Evolutionary conservation across 2,113 vertebrate genomes (phyloP).

Genomic region (Tyto alba): DNA sequence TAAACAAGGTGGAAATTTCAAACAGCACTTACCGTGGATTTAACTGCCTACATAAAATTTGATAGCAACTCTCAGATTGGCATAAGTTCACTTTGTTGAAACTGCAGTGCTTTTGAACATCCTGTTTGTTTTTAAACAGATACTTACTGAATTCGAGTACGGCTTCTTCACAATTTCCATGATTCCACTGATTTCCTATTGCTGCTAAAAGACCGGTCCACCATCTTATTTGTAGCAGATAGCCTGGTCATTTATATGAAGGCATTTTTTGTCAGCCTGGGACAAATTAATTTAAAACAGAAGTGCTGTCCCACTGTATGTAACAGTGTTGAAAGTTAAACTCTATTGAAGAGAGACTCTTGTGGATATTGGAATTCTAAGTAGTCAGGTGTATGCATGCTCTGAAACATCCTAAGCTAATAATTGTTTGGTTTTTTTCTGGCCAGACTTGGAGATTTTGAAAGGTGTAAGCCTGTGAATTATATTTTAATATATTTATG

Average conservation of each 20-base stretch:
- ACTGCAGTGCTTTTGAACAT: not conserved
- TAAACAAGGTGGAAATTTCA: constrained; percentile 2
- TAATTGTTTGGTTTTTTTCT: not conserved
- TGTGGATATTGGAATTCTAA: not conserved
- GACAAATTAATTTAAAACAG: not conserved
- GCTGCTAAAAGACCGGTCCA: not conserved
- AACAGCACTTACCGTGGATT: not conserved
- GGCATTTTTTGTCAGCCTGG: not conserved
- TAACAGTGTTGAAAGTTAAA: not conserved
- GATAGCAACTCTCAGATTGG: not conserved
- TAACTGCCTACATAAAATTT: not conserved
- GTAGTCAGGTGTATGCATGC: not conserved
- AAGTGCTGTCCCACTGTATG: not conserved
- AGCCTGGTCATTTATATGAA: not conserved
- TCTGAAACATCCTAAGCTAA: not conserved
- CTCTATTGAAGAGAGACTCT: not conserved
- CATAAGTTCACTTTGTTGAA: not conserved
- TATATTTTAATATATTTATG: not conserved
- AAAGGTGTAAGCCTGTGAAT: not conserved
- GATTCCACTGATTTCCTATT: not conserved
- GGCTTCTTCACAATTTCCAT: not conserved
- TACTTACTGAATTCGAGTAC: not conserved
- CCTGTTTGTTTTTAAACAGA: not conserved
- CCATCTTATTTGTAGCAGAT: not conserved
- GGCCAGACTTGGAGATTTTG: not conserved